Evolutionary conservation across 1,140 invertebrate genomes (phyloP), one percentile per base, ranked within the genome.

Genomic region (Trachelipus rathkii): DNA sequence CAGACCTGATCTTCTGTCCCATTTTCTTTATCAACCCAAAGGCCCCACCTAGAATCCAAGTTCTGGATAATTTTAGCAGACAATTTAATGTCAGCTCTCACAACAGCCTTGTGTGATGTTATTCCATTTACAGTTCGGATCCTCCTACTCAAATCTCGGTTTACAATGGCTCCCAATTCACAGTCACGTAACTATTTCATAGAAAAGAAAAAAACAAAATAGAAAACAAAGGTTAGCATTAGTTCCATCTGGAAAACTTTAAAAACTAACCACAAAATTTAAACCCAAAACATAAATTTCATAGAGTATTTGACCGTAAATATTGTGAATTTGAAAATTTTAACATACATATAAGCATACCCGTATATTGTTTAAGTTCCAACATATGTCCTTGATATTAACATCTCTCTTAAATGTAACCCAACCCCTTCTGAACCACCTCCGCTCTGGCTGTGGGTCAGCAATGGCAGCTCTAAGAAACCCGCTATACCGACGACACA

Each of bases 381-480:
- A 99, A 85, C 97, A 99, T 77, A 99, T 99, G 85, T 99, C 96
- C 85, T 98, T 99, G 77, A 99, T 99, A 84, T 99, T 98, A 9
- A 98, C 96, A 83, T 96, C 92, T 53, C 95, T 87, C 82, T 95
- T 92, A 86, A 98, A 99, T 0, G 97, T 99, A 6, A 98, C 96
- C 97, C 97, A 99, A 66, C 96, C 98, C 71, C 96, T 89, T 33
- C 97, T 89, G 85, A 95, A 93, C 91, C 97, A 99, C 53, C 95
- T 89, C 67, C 96, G 89, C 83, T 99, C 97, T 0, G 95, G 92
- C 82, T 97, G 89, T 0, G 98, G 97, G 87, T 99, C 98, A 0
- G 97, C 96, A 71, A 99, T 89, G 0, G 96, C 95, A 9, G 98
- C 94, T 69, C 98, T 88, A n/a, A 99, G 85, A 84, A 97, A 99